Percentiles rank a stretch among this genome's conserved stretches.
Evolutionary conservation across 2,888 invertebrate genomes (phyloP).

Genomic region (Kryphioiulus occultus): DNA sequence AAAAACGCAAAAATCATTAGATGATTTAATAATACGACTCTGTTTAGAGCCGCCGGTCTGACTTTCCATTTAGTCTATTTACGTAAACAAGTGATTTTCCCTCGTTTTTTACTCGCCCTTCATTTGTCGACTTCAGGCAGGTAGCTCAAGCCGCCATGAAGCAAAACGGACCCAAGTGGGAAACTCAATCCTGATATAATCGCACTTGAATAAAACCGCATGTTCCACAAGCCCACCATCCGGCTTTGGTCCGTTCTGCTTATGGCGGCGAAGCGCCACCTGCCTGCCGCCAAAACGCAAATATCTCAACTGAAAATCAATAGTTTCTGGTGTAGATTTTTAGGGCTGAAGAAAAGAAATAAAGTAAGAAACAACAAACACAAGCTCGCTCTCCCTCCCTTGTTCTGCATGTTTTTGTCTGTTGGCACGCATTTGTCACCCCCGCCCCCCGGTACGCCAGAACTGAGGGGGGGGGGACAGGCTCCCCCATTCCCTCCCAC

Average conservation of each 20-base stretch:
- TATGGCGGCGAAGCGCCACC: neutral
- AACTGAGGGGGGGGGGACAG: neutral
- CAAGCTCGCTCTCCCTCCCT: slow-evolving; percentile 32
- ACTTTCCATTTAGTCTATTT: slow-evolving; percentile 40
- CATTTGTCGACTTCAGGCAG: neutral
- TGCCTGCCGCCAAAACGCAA: neutral
- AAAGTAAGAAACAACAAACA: slow-evolving; percentile 40
- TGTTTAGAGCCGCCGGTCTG: slow-evolving; percentile 39
- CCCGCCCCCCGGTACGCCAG: neutral
- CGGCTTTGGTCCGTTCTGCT: neutral
- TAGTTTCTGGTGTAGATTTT: slow-evolving; percentile 40
- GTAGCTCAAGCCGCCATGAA: neutral
- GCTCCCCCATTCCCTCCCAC: neutral
- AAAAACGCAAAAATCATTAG: slow-evolving; percentile 37
- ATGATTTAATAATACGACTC: slow-evolving; percentile 40
- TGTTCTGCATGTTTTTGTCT: slow-evolving; percentile 37
- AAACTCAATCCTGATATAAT: neutral
- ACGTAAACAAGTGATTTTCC: slow-evolving; percentile 38
- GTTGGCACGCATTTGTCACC: slow-evolving; percentile 38
- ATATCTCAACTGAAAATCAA: slow-evolving; percentile 39
- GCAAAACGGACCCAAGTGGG: neutral
- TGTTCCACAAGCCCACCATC: neutral
- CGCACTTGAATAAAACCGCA: neutral
- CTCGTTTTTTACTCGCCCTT: slow-evolving; percentile 34
- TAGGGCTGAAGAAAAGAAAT: slow-evolving; percentile 36